These are phyloP conservation scores for Cardiocondyla obscurior DNA, from an alignment of 1,140 invertebrate genomes.

Conservation along the genomic window DNA sequence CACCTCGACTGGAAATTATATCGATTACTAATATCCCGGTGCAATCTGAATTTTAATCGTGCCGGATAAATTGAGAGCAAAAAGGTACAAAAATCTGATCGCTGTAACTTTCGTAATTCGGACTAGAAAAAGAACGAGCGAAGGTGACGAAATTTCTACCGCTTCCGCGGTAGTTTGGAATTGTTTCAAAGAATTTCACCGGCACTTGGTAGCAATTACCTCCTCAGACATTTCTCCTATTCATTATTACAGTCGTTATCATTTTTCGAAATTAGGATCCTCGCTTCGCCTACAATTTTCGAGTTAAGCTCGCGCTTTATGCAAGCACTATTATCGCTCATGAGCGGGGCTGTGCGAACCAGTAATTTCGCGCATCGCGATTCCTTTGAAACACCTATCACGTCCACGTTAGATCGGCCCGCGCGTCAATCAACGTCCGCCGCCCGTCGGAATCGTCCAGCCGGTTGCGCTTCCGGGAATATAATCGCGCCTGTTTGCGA, in stretches of 20 bases:
- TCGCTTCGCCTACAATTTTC: background rate
- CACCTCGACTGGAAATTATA: background rate
- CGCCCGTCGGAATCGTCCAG: background rate
- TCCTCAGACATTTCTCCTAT: too few relatives aligned
- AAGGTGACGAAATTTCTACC: background rate
- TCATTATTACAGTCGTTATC: too few relatives aligned
- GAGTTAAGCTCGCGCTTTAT: background rate
- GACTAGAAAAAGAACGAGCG: background rate
- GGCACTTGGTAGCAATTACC: background rate
- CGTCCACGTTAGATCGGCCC: background rate
- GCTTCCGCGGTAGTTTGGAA: too few relatives aligned
- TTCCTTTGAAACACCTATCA: background rate
- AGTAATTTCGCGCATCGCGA: background rate
- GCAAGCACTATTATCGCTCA: background rate
- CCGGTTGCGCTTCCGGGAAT: background rate
- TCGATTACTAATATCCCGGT: background rate
- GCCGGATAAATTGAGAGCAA: background rate
- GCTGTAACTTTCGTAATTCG: background rate
- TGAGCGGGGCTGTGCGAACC: background rate
- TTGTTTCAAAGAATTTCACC: background rate
- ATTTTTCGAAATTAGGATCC: background rate
- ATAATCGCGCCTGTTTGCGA: constrained; percentile 12
- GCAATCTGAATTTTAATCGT: background rate
- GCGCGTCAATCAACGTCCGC: constrained; percentile 29
- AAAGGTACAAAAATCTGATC: background rate